Conservation (phyloP, 2,113 vertebrate genomes). For the Pedionomus torquatus region DNA sequence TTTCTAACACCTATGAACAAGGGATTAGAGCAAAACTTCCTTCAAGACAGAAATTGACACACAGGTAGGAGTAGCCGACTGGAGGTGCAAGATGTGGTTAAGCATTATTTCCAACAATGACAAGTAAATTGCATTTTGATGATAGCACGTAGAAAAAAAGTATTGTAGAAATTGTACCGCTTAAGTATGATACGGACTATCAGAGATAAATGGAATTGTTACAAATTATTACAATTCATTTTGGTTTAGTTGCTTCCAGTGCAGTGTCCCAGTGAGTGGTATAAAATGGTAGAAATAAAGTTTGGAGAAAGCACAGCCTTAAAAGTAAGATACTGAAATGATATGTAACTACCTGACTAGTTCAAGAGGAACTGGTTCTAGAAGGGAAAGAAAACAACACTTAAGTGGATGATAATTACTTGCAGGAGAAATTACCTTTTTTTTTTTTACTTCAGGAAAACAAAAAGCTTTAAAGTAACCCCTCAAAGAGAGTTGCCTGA, state of each 20-base stretch:
- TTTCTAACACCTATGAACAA: not conserved
- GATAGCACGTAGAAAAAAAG: not conserved
- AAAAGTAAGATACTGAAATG: not conserved
- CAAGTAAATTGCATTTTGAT: not conserved
- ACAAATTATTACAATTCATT: not conserved
- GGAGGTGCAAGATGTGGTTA: not conserved
- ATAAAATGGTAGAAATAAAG: not conserved
- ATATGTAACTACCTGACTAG: not conserved
- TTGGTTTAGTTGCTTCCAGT: not conserved
- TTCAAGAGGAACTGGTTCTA: not conserved
- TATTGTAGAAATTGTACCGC: not conserved
- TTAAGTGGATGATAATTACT: not conserved
- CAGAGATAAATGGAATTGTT: not conserved
- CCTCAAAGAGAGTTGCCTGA: not conserved
- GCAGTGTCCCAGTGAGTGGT: not conserved
- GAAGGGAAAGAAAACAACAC: fast-evolving
- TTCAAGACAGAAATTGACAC: not conserved
- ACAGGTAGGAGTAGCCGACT: not conserved
- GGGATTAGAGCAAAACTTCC: slow-evolving; percentile 14
- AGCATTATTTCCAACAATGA: not conserved
- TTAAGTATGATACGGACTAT: not conserved
- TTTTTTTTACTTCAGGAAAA: not conserved
- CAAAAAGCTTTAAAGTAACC: not conserved
- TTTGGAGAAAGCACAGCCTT: not conserved
- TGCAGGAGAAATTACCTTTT: not conserved